Evolutionary conservation across 2,113 vertebrate species (phyloP).

Genomic region (Amazona guildingii): DNA sequence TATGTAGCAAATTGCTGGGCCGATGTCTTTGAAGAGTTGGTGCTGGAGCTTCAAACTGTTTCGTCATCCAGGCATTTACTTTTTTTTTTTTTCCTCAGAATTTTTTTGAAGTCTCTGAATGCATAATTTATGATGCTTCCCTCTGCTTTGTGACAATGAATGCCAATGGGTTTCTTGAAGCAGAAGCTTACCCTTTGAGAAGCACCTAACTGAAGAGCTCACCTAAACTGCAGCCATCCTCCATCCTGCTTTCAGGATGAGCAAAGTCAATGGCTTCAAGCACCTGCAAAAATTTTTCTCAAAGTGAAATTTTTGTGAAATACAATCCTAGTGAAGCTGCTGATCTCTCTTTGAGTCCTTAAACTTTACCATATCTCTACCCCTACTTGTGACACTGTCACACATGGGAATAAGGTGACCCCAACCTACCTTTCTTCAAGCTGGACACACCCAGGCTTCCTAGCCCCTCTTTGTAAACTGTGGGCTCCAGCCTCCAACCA

Average conservation of each 20-base stretch:
- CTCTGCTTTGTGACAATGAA: constrained; percentile 3
- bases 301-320: not conserved
- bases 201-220: not conserved
- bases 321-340: not conserved
- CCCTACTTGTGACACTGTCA: fast-evolving
- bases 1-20: not conserved
- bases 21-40: not conserved
- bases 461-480: not conserved
- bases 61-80: not conserved
- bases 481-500: not conserved
- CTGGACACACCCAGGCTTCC: not conserved
- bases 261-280: not conserved
- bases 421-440: not conserved
- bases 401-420: not conserved
- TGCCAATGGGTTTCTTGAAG: not conserved
- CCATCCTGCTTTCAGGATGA: not conserved
- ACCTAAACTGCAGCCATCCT: not conserved
- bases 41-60: not conserved
- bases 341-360: not conserved
- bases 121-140: not conserved
- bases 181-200: not conserved
- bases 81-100: not conserved
- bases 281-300: not conserved
- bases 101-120: constrained; percentile 11
- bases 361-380: not conserved